These are phyloP conservation scores for Microtus ochrogaster DNA, from an alignment of 2,113 vertebrate species.

Conservation along the genomic window DNA sequence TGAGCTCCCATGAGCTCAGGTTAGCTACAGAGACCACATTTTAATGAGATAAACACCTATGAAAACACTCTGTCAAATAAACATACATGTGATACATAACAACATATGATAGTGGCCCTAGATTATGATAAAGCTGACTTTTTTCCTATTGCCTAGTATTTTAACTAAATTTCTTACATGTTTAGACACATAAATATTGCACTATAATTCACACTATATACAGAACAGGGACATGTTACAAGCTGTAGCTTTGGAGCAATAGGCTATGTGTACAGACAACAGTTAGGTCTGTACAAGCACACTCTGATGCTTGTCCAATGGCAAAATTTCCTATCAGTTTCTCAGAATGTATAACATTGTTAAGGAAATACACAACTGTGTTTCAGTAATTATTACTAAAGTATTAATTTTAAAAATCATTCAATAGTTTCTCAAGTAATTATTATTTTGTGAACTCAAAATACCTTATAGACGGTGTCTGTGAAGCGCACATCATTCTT, in stretches of 20 bases:
- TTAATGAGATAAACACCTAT: constrained; percentile 11
- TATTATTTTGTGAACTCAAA: constrained; percentile 24
- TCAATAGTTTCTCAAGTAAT: constrained; percentile 4
- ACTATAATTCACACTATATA: neutral
- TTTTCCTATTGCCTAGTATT: neutral
- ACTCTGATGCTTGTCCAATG: neutral
- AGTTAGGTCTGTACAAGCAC: neutral
- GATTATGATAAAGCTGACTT: neutral
- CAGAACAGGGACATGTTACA: neutral
- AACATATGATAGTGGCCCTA: neutral
- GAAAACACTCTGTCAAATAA: constrained; percentile 8
- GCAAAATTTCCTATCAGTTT: neutral
- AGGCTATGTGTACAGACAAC: neutral
- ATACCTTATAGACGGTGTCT: constrained; percentile 96
- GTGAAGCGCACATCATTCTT: constrained; percentile 95
- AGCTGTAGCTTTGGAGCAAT: neutral
- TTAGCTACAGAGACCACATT: neutral
- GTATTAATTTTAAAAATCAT: constrained; percentile 9
- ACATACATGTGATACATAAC: neutral
- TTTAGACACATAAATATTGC: neutral
- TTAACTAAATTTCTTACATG: neutral
- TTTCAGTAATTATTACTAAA: constrained; percentile 8
- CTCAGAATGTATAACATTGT: neutral
- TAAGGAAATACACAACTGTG: neutral
- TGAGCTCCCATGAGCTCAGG: too few species aligned